Conservation (phyloP, 2,113 vertebrate species). For the Heliornis fulica region DNA sequence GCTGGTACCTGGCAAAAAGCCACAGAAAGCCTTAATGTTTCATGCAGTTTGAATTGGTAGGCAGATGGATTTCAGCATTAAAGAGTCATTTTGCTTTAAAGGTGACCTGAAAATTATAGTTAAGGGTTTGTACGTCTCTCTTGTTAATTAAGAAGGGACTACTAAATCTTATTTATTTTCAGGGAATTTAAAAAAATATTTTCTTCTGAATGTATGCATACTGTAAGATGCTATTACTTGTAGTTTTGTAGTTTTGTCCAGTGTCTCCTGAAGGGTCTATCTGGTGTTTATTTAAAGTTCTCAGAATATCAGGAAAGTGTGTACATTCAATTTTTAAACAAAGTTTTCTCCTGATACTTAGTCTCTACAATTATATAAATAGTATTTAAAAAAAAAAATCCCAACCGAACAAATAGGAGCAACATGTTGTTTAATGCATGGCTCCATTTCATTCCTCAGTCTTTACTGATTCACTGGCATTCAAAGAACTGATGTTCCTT, state of each 20-base stretch:
- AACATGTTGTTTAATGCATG: not conserved
- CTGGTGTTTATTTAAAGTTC: not conserved
- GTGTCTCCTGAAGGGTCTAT: not conserved
- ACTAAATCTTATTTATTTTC: not conserved
- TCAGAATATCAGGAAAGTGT: not conserved
- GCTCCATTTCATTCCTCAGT: not conserved
- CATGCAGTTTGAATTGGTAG: not conserved
- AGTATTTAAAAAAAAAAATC: not conserved
- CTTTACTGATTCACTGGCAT: not conserved
- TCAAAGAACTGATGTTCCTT: not conserved
- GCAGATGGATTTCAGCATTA: slow-evolving; percentile 9
- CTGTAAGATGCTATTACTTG: not conserved
- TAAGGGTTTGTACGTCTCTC: not conserved
- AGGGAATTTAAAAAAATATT: no score
- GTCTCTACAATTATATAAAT: not conserved
- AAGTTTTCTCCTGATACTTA: not conserved
- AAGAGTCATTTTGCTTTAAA: slow-evolving; percentile 2
- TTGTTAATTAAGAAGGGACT: not conserved
- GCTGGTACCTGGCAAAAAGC: not conserved
- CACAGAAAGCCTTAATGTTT: not conserved
- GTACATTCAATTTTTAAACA: not conserved
- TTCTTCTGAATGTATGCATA: not conserved
- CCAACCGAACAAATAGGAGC: not conserved
- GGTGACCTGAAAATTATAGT: not conserved
- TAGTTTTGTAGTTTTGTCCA: not conserved